These are phyloP conservation scores for Epsilonema sp. DNA, from an alignment of 2,888 invertebrate species.

Conservation along the genomic window DNA sequence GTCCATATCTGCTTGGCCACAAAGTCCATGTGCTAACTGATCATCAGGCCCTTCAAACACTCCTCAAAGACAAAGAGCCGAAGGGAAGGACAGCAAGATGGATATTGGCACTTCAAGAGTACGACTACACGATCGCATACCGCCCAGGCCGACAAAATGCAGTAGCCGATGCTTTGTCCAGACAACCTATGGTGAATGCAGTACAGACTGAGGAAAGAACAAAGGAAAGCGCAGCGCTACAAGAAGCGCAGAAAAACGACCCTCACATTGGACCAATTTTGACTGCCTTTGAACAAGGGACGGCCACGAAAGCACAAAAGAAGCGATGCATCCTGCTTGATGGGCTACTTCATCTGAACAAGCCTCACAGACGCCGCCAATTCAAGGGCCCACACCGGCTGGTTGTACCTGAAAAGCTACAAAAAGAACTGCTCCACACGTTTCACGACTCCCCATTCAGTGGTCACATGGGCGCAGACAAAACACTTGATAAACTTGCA, in stretches of 20 bases:
- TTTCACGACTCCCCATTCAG: slow-evolving; percentile 8
- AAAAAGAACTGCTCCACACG: neutral
- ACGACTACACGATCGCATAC: slow-evolving; percentile 27
- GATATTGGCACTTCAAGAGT: slow-evolving; percentile 30
- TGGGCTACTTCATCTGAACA: too few species aligned
- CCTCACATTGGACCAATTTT: too few species aligned
- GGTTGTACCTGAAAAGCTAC: neutral
- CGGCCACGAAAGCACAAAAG: too few species aligned
- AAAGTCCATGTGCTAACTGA: slow-evolving; percentile 29
- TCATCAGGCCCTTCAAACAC: slow-evolving; percentile 34
- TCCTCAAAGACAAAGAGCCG: slow-evolving; percentile 30
- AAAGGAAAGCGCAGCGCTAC: too few species aligned
- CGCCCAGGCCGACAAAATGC: slow-evolving; percentile 28
- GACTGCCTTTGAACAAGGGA: too few species aligned
- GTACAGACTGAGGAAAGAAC: neutral
- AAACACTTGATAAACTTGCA: slow-evolving; percentile 9
- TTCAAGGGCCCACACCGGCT: neutral
- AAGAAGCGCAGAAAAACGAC: too few species aligned
- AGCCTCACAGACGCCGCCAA: too few species aligned
- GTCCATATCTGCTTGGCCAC: slow-evolving; percentile 29
- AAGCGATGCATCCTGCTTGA: neutral
- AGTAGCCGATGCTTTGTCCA: slow-evolving; percentile 28
- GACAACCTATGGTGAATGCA: slow-evolving; percentile 8
- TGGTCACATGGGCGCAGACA: slow-evolving; percentile 14
- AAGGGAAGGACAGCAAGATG: slow-evolving; percentile 32